These are phyloP conservation scores for Cryptops parisi DNA, from an alignment of 2,888 invertebrate genomes.

Conservation along the genomic window DNA sequence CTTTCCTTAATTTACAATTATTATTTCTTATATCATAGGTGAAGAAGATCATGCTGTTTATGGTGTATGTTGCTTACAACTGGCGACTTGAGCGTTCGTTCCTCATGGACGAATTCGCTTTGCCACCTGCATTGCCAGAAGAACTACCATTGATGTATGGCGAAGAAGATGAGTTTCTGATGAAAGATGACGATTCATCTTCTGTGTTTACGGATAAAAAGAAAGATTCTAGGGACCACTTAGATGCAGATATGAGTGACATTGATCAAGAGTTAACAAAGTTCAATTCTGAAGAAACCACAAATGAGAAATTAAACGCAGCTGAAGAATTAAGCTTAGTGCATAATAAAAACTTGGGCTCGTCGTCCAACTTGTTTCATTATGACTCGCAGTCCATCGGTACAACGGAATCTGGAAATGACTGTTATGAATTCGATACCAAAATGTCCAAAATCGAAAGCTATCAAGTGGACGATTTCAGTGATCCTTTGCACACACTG, in stretches of 20 bases:
- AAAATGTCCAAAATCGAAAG: slow-evolving; percentile 15
- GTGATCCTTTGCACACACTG: slow-evolving; percentile 60
- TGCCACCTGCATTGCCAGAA: slow-evolving; percentile 40
- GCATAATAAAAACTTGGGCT: background rate
- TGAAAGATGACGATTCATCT: slow-evolving; percentile 9
- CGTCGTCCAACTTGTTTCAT: background rate
- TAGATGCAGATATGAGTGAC: too few relatives aligned
- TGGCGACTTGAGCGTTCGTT: slow-evolving; percentile 85
- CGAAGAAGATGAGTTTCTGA: slow-evolving; percentile 20
- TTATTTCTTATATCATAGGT: slow-evolving; percentile 38
- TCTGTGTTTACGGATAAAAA: background rate
- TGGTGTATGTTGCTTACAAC: slow-evolving; percentile 75
- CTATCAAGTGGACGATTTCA: slow-evolving; percentile 54
- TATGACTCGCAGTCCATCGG: background rate
- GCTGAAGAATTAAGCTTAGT: background rate
- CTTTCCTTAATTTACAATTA: background rate
- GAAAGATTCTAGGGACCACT: background rate
- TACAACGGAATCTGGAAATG: background rate
- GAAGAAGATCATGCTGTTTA: slow-evolving; percentile 64
- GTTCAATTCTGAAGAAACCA: too few relatives aligned
- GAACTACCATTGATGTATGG: slow-evolving; percentile 16
- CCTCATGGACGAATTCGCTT: slow-evolving; percentile 70
- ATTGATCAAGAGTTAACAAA: too few relatives aligned
- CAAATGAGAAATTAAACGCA: background rate
- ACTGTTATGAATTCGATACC: background rate